A percentile compares a stretch with the other conserved stretches of the same genome.
These are phyloP conservation scores for Prunella himalayana DNA, from an alignment of 2,113 vertebrate species.

Conservation along the genomic window DNA sequence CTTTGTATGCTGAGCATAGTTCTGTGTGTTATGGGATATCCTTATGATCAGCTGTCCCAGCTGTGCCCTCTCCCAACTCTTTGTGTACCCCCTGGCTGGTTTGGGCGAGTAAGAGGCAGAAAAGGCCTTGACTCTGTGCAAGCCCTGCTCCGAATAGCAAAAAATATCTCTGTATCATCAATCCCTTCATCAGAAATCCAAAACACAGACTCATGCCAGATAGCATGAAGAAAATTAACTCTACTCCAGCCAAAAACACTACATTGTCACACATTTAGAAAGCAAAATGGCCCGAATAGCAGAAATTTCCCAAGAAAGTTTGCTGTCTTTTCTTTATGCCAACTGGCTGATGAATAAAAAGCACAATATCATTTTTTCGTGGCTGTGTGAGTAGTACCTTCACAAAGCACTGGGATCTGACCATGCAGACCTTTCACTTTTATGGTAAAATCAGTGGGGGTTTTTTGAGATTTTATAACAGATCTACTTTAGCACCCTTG, in stretches of 20 bases:
- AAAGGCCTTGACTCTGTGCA: background rate
- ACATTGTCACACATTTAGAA: background rate
- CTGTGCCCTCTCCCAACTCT: background rate
- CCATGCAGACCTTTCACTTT: background rate
- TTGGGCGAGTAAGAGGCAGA: rapidly evolving
- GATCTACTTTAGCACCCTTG: background rate
- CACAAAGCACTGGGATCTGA: background rate
- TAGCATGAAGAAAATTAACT: background rate
- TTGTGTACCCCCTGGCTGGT: background rate
- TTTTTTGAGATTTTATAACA: background rate
- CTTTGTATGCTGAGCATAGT: rapidly evolving
- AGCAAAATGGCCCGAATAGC: background rate
- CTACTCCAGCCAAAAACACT: background rate
- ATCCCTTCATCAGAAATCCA: background rate
- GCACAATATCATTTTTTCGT: background rate
- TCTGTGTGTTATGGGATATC: background rate
- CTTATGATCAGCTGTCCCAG: background rate
- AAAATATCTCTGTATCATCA: background rate
- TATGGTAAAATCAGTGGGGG: background rate
- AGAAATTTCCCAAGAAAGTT: background rate
- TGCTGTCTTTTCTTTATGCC: background rate
- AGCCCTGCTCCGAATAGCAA: too few relatives aligned
- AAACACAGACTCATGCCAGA: background rate
- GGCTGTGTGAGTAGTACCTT: background rate
- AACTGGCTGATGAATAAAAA: background rate